These are phyloP conservation scores for Oscheius sp. DNA, from an alignment of 2,888 invertebrate genomes.

Conservation along the genomic window DNA sequence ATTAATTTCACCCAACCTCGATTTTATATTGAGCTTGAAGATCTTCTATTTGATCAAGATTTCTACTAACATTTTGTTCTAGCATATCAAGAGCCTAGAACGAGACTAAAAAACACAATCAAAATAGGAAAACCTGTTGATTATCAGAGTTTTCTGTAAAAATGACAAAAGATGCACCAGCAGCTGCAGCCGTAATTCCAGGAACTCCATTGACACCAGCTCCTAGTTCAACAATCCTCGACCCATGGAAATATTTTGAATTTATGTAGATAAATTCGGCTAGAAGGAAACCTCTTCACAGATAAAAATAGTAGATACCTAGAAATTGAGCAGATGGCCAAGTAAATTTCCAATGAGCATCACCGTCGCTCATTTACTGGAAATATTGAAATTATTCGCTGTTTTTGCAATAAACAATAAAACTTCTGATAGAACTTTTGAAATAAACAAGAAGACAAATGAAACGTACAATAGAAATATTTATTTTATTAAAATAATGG, in stretches of 20 bases:
- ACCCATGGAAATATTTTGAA: constrained; percentile 38
- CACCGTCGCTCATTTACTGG: neutral
- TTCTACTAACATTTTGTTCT: constrained; percentile 39
- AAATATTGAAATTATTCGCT: too few relatives aligned
- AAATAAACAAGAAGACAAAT: too few relatives aligned
- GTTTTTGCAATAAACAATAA: too few relatives aligned
- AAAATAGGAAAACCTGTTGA: constrained; percentile 12
- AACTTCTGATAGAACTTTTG: too few relatives aligned
- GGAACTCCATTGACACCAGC: constrained; percentile 61
- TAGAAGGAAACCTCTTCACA: constrained; percentile 33
- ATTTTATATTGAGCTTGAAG: neutral
- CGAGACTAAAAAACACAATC: neutral
- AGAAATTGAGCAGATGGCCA: constrained; percentile 26
- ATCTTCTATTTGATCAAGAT: constrained; percentile 10
- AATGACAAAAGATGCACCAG: constrained; percentile 56
- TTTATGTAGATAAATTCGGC: constrained; percentile 59
- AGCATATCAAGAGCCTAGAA: constrained; percentile 51
- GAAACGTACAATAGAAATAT: too few relatives aligned
- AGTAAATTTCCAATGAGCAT: constrained; percentile 26
- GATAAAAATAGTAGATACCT: neutral
- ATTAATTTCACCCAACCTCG: neutral
- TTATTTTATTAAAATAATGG: too few relatives aligned
- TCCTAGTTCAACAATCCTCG: constrained; percentile 60
- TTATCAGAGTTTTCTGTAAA: constrained; percentile 59
- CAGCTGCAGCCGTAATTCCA: constrained; percentile 48